A percentile compares a stretch with the other conserved stretches of the same genome.
Evolutionary conservation across 2,888 invertebrate genomes (phyloP).

Genomic region (Drosophila rellima): DNA sequence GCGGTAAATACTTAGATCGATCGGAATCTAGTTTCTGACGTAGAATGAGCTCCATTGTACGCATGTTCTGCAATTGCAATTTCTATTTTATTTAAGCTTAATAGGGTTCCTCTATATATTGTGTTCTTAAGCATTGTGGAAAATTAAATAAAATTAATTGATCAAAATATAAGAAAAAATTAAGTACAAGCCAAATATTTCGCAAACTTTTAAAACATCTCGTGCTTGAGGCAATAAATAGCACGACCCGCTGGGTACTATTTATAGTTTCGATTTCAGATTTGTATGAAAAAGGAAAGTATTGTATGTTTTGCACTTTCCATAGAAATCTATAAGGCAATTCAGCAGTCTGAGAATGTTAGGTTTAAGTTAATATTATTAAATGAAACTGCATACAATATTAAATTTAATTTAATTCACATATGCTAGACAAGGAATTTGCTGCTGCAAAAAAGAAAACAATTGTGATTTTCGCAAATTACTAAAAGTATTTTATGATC

Average conservation of each 20-base stretch:
- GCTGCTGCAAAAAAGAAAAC: not conserved
- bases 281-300: conserved; percentile 77
- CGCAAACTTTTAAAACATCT: conserved; percentile 59
- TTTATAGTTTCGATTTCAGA: conserved; percentile 61
- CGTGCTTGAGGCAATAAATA: conserved; percentile 31
- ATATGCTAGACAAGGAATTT: not conserved
- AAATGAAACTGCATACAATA: not conserved
- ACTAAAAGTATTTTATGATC: not conserved
- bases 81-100: conserved; percentile 8
- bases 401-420: not conserved
- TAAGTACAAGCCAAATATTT: conserved; percentile 9
- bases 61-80: conserved; percentile 88
- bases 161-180: conserved; percentile 1
- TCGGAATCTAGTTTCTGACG: conserved; percentile 90
- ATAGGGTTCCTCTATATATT: conserved; percentile 11
- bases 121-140: conserved; percentile 12
- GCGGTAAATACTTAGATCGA: conserved; percentile 92
- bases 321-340: conserved; percentile 7
- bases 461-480: conserved; percentile 1
- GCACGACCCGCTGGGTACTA: conserved; percentile 51
- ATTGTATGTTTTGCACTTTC: conserved; percentile 17
- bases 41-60: conserved; percentile 91
- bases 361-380: not conserved
- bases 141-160: conserved; percentile 19
- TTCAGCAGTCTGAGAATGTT: conserved; percentile 9